Conservation (phyloP, 2,888 invertebrate species). For the Phymatocera aterrima region DNA sequence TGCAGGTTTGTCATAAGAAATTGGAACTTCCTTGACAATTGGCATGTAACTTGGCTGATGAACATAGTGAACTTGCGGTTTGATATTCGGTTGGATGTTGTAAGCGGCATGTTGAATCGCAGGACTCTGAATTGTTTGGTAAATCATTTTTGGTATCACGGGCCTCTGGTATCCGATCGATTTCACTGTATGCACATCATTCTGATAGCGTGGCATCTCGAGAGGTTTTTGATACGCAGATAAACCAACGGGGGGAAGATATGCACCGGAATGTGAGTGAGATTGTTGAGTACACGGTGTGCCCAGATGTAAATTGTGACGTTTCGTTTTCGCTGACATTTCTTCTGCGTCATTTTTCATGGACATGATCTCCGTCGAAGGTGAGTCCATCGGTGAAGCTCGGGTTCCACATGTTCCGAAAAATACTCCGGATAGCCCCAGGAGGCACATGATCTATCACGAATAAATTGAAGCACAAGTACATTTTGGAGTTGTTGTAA, state of each 20-base stretch:
- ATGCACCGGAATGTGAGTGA: conserved; percentile 56
- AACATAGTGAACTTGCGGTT: conserved; percentile 53
- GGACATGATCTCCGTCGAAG: conserved; percentile 46
- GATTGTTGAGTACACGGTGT: conserved; percentile 65
- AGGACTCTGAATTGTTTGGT: conserved; percentile 37
- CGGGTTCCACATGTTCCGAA: conserved; percentile 56
- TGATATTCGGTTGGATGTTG: conserved; percentile 5
- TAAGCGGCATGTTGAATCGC: conserved; percentile 10
- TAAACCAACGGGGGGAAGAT: conserved; percentile 55
- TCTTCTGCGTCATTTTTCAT: conserved; percentile 44
- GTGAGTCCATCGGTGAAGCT: conserved; percentile 43
- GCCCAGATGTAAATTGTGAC: conserved; percentile 56
- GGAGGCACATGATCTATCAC: conserved; percentile 60
- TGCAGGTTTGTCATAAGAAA: conserved; percentile 60
- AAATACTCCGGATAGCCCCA: conserved; percentile 65
- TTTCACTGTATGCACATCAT: conserved; percentile 28
- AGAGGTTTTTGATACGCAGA: conserved; percentile 56
- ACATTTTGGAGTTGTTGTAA: background rate
- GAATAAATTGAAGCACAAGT: conserved; percentile 9
- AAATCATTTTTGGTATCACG: conserved; percentile 45
- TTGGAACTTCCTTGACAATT: conserved; percentile 55
- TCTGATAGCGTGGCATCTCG: conserved; percentile 44
- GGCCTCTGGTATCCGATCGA: conserved; percentile 50
- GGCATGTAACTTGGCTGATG: conserved; percentile 50
- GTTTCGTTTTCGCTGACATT: conserved; percentile 55